Conservation (phyloP, 2,797 vertebrate genomes). For the Garrulus glandarius region DNA sequence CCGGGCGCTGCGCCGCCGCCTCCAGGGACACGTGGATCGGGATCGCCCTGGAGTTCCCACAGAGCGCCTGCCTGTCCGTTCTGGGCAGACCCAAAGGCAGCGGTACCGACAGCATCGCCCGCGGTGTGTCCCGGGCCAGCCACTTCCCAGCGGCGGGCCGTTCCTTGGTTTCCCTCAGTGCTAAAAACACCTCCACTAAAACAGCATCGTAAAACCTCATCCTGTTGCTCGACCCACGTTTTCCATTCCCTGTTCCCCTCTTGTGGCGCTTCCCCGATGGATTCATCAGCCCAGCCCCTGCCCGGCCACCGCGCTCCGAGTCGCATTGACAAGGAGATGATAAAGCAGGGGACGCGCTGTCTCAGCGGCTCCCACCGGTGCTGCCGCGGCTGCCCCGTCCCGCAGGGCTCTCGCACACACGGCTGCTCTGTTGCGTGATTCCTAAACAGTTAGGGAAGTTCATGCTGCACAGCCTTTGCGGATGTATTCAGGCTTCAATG, state of each 20-base stretch:
- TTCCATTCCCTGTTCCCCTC: fast-evolving
- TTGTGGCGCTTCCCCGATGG: neutral
- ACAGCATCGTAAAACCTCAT: neutral
- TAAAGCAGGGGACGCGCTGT: fast-evolving
- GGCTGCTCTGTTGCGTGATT: fast-evolving
- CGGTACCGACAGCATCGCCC: neutral
- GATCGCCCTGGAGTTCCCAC: neutral
- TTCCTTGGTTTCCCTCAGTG: neutral
- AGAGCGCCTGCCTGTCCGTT: too few relatives aligned
- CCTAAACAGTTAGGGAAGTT: fast-evolving
- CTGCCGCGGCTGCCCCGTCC: neutral
- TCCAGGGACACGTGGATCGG: neutral
- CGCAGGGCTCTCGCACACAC: fast-evolving
- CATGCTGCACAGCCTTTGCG: fast-evolving
- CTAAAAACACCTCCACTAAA: neutral
- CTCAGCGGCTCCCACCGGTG: fast-evolving
- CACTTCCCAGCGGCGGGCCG: neutral
- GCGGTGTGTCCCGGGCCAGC: neutral
- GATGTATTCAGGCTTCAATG: fast-evolving
- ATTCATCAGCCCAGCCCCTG: neutral
- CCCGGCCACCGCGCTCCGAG: neutral
- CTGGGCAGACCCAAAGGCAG: neutral
- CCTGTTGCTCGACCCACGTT: too few relatives aligned
- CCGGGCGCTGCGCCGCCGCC: neutral
- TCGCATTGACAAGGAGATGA: fast-evolving